Percentiles rank a stretch among this genome's conserved stretches.
Conservation (phyloP, 2,888 invertebrate species). For the Prosapia bicincta region DNA sequence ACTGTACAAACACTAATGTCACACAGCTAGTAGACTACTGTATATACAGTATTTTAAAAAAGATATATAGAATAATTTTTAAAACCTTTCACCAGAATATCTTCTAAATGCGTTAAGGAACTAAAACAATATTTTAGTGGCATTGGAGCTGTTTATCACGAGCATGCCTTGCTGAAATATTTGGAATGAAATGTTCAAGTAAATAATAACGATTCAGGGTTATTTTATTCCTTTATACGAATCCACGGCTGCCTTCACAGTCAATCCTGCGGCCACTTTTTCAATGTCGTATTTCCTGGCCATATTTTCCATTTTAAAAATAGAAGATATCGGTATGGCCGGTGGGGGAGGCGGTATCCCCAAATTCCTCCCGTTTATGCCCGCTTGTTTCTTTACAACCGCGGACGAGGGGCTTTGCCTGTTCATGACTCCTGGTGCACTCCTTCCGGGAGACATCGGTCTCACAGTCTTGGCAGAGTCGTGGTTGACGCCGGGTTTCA, state of each 20-base stretch:
- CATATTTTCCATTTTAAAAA: slow-evolving; percentile 39
- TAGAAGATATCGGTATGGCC: slow-evolving; percentile 36
- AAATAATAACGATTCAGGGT: background rate
- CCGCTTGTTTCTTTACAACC: slow-evolving; percentile 22
- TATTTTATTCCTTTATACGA: background rate
- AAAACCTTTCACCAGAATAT: background rate
- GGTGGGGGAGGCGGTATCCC: slow-evolving; percentile 34
- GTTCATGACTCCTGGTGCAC: background rate
- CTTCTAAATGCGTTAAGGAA: background rate
- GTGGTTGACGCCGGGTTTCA: slow-evolving; percentile 51
- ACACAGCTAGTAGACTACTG: too few species aligned
- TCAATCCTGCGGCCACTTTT: slow-evolving; percentile 41
- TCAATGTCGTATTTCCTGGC: slow-evolving; percentile 41
- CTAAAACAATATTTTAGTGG: background rate
- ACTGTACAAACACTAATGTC: too few species aligned
- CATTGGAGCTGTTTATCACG: too few species aligned
- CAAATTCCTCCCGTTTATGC: slow-evolving; percentile 24
- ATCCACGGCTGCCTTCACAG: slow-evolving; percentile 38
- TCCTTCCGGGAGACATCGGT: background rate
- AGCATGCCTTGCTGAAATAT: too few species aligned
- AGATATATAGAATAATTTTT: too few species aligned
- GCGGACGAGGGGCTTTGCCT: slow-evolving; percentile 8
- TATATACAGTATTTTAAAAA: too few species aligned
- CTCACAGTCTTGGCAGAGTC: slow-evolving; percentile 35
- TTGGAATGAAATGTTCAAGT: too few species aligned